Percentiles rank a stretch among this genome's conserved stretches.
Conservation (phyloP, 2,113 vertebrate species). For the Elgaria multicarinata region DNA sequence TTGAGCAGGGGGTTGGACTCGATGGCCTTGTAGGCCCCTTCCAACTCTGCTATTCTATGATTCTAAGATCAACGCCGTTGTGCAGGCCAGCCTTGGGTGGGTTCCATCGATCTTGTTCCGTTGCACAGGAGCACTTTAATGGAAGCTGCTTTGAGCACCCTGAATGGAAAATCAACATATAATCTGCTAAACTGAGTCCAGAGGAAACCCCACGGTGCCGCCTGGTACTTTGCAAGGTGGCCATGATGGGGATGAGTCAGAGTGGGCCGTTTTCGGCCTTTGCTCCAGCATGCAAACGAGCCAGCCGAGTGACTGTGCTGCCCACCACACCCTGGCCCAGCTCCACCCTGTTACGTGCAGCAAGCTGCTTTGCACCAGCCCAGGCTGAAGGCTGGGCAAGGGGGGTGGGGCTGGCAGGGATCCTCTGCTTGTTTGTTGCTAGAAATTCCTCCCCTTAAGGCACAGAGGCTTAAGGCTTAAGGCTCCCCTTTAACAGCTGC, state of each 20-base stretch:
- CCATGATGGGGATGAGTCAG: too few species aligned
- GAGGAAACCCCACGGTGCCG: background rate
- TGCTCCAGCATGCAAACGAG: background rate
- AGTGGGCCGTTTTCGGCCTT: background rate
- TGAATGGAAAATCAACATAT: background rate
- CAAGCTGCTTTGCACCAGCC: too few species aligned
- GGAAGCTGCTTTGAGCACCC: background rate
- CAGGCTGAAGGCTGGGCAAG: background rate
- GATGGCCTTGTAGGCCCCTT: too few species aligned
- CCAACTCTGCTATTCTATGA: too few species aligned
- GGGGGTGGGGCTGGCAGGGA: background rate
- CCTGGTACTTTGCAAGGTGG: background rate
- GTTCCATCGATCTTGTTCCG: background rate
- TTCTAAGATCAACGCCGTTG: too few species aligned
- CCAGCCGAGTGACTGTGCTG: background rate
- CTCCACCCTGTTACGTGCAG: background rate
- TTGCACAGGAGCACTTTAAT: background rate
- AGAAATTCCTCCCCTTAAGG: background rate
- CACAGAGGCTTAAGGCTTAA: too few species aligned
- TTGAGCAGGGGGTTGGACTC: too few species aligned
- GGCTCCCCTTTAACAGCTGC: too few species aligned
- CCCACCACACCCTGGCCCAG: background rate
- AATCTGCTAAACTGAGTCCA: background rate
- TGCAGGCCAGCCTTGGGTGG: background rate
- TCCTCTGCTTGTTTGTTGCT: background rate